These are phyloP conservation scores for Acropternis orthonyx DNA, from an alignment of 2,797 vertebrate genomes.

Conservation along the genomic window DNA sequence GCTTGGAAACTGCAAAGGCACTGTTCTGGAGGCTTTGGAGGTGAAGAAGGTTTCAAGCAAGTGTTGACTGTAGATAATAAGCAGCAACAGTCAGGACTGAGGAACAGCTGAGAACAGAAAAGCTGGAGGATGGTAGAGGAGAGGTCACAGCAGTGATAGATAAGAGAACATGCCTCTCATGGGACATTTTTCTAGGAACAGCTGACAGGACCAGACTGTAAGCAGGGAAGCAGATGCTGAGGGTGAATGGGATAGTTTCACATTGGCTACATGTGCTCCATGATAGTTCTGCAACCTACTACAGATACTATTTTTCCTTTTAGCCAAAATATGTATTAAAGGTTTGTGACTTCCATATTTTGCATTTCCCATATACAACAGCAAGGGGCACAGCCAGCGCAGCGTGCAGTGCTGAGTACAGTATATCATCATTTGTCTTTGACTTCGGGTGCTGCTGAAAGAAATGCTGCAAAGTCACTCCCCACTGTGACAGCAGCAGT, in stretches of 20 bases:
- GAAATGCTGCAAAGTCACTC: neutral
- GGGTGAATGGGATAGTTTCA: neutral
- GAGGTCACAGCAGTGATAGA: neutral
- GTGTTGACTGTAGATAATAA: neutral
- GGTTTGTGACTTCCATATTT: neutral
- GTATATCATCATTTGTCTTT: neutral
- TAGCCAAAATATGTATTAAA: rapidly evolving
- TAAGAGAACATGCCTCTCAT: neutral
- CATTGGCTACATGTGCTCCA: rapidly evolving
- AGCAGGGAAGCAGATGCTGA: neutral
- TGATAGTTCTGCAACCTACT: neutral
- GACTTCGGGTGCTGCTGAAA: neutral
- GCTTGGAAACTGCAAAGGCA: neutral
- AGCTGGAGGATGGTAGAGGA: neutral
- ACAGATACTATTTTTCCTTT: neutral
- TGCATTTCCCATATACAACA: neutral
- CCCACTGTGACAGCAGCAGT: neutral
- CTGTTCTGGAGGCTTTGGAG: neutral
- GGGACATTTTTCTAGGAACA: neutral
- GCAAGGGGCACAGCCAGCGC: neutral
- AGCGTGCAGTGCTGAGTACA: neutral
- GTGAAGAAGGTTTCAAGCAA: neutral
- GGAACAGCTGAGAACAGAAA: neutral
- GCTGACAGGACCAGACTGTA: neutral
- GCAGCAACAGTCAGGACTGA: neutral